Conservation (phyloP, 2,113 vertebrate genomes). For the Syngnathus scovelli region DNA sequence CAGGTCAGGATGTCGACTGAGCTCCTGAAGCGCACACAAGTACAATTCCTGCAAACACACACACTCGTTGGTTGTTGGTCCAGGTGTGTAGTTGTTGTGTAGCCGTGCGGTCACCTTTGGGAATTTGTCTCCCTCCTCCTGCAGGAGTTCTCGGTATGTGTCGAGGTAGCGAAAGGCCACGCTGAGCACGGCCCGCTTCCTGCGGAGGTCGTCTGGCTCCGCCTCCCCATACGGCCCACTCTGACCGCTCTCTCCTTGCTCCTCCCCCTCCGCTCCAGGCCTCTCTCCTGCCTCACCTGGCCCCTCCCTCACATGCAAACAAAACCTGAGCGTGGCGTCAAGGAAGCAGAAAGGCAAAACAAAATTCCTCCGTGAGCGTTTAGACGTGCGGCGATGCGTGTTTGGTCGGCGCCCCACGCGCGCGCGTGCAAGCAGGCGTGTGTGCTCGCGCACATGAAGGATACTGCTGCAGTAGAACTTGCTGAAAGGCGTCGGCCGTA, state of each 20-base stretch:
- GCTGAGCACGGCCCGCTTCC: constrained; percentile 84
- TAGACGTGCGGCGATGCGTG: background rate
- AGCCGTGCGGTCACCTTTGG: constrained; percentile 76
- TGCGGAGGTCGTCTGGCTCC: constrained; percentile 62
- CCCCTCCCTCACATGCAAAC: constrained; percentile 17
- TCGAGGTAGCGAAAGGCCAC: constrained; percentile 89
- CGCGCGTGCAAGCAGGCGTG: background rate
- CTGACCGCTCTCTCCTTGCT: constrained; percentile 10
- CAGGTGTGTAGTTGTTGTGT: background rate
- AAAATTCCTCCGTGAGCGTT: background rate
- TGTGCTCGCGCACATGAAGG: constrained; percentile 58
- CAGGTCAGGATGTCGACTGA: constrained; percentile 80
- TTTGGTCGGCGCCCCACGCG: no score
- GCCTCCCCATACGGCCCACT: constrained; percentile 22
- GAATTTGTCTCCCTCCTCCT: constrained; percentile 85
- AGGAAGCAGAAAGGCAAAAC: constrained; percentile 29
- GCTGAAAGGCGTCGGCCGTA: constrained; percentile 88
- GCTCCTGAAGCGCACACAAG: constrained; percentile 83
- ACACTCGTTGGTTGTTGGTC: constrained; percentile 3
- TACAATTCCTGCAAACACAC: constrained; percentile 77
- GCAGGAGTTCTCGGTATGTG: constrained; percentile 88
- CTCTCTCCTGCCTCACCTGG: constrained; percentile 27
- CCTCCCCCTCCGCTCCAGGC: constrained; percentile 31
- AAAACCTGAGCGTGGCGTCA: constrained; percentile 59
- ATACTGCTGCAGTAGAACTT: constrained; percentile 93